Conservation (phyloP, 2,113 vertebrate species). For the Gallinago media region DNA sequence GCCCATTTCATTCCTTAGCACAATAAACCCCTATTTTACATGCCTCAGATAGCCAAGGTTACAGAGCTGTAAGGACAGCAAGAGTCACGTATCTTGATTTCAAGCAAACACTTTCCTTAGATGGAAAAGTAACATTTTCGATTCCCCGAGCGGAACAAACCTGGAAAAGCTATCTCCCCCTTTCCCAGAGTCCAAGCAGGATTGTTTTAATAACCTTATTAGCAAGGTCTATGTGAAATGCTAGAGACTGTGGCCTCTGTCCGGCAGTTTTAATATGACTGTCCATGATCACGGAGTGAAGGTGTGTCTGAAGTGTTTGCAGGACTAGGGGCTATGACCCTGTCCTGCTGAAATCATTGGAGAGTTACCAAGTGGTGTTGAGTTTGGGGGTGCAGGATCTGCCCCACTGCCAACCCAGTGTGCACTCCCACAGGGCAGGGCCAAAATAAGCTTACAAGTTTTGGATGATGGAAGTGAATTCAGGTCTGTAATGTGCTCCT, state of each 20-base stretch:
- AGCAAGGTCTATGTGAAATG: neutral
- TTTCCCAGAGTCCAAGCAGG: neutral
- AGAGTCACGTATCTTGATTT: conserved; percentile 52
- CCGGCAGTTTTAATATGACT: neutral
- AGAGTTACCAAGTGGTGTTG: neutral
- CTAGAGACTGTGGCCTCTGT: neutral
- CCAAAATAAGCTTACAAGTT: neutral
- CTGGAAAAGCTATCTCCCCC: neutral
- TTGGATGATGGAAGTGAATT: neutral
- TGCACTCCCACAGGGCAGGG: neutral
- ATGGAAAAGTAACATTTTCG: conserved; percentile 15
- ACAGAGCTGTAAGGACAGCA: conserved; percentile 3
- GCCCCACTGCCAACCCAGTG: neutral
- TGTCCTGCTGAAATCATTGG: neutral
- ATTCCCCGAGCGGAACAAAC: neutral
- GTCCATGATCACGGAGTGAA: neutral
- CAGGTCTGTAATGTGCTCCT: neutral
- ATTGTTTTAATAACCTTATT: conserved; percentile 53
- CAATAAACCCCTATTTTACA: conserved; percentile 22
- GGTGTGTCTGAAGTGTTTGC: neutral
- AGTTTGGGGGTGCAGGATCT: neutral
- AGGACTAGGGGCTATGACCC: neutral
- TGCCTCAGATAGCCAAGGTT: conserved; percentile 36
- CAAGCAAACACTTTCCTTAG: conserved; percentile 35
- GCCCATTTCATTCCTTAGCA: conserved; percentile 49